Evolutionary conservation across 2,113 vertebrate genomes (phyloP), one percentile per base, ranked within the genome.

Genomic region (Phaetusa simplex): DNA sequence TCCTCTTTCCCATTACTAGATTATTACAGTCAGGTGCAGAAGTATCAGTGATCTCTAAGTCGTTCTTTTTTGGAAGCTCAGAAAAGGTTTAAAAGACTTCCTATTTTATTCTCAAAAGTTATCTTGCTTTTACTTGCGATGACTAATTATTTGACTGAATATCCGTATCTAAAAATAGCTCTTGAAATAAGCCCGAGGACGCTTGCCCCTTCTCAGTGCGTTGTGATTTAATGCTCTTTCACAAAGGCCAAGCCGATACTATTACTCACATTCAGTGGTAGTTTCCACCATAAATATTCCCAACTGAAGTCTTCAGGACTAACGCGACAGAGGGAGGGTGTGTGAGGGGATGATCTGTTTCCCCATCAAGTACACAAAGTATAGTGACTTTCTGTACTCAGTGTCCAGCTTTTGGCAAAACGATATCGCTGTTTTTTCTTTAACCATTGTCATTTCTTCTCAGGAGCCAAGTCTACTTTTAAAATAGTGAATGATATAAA

Each of bases 141-240:
- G 89, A 95, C 32, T 96, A 93, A 93, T 93, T 96, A 90, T 88
- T 95, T 93, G 70, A 77, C 91, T 95, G 84, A 88, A 80, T 94
- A 91, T 30, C 66, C 82, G 55, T n/a, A 26, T 45, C 84, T 97
- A 97, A 96, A 96, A 90, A 90, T 90, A 96, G 67, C 45, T 76
- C 61, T 77, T 9, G 64, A 88, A 93, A 95, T 73, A 73, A 91
- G 66, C 91, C 84, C 29, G 55, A 91, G 82, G 71, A 90, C 74
- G 91, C 89, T 64, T 85, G 74, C 70, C 66, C 53, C 47, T 58
- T 90, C 87, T 91, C 83, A 70, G 34, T 67, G 58, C 0, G 2
- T 27, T 82, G 76, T 93, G 86, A 95, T 95, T 95, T 93, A 93
- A 94, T 90, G 89, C 42, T 90, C 67, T 92, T 94, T 81, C 86